Percentiles rank a stretch among this genome's conserved stretches.
Conservation (phyloP, 2,888 invertebrate species). For the Conops quadrifasciatus region DNA sequence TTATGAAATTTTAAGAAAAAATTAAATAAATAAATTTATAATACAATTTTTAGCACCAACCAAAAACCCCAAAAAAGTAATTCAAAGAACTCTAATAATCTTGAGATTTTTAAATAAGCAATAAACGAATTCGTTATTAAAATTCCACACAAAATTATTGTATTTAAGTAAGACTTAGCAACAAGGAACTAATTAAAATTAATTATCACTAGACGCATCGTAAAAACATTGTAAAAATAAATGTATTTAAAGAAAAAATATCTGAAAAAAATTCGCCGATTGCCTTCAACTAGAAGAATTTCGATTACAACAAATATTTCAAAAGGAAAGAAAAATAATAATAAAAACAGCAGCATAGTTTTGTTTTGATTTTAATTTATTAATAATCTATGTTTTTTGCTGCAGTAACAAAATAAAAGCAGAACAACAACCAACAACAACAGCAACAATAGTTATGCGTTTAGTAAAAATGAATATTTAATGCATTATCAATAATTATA, state of each 20-base stretch:
- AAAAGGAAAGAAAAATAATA: constrained; percentile 44
- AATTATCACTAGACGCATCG: constrained; percentile 23
- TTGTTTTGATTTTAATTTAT: too few species aligned
- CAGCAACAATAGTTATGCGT: constrained; percentile 37
- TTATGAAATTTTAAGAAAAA: too few species aligned
- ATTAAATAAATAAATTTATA: too few species aligned
- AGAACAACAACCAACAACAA: constrained; percentile 39
- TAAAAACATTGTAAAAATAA: constrained; percentile 41
- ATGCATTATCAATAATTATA: constrained; percentile 6
- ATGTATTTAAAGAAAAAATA: constrained; percentile 40
- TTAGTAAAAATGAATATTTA: constrained; percentile 9
- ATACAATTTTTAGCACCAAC: too few species aligned
- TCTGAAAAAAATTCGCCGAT: constrained; percentile 65
- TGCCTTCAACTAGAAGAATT: constrained; percentile 66
- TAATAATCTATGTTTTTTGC: too few species aligned
- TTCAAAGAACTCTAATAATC: constrained; percentile 16
- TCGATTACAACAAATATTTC: constrained; percentile 59
- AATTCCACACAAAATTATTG: constrained; percentile 33
- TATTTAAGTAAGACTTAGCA: constrained; percentile 43
- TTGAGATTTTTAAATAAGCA: constrained; percentile 15
- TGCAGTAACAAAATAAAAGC: constrained; percentile 27
- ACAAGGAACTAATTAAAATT: constrained; percentile 4
- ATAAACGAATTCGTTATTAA: constrained; percentile 19
- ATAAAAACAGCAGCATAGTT: constrained; percentile 6
- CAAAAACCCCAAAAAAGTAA: constrained; percentile 36